Base-by-base conservation (phyloP, 2,888 invertebrate genomes). In the Thymelicus sylvestris region DNA sequence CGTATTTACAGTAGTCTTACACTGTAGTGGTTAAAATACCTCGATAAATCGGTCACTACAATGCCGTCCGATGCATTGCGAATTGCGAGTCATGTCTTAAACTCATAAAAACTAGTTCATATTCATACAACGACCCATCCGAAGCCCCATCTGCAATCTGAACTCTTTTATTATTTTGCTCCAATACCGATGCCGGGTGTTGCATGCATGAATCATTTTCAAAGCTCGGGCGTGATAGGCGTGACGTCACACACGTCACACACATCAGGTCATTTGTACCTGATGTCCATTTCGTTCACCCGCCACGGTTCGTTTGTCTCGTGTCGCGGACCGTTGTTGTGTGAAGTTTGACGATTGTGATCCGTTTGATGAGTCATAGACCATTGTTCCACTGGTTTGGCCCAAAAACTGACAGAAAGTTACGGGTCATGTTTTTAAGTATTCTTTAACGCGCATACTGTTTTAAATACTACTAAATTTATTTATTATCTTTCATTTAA, bases 241-340 rank as follows among this genome's bases (percentile, higher is more conserved):
- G 12, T 55, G 55, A 55, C 55, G 63, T 31, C 47, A 48, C 31
- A 24, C 13, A 67, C 52, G 52, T 31, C 47, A 48, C 31, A 24
- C 24, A 67, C 52, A 52, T 31, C 52, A 62, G 61, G 41, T 24
- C 67, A 39, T 67, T 67, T 48, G 67, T 48, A 61, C 44, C 67
- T 60, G 67, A 67, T 60, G 60, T 61, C 44, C 66, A 57, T 66
- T 57, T 66, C 38, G 67, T 61, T 38, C 10, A 61, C 57, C 60
- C 39, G 67, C 38, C 38, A 47, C 61, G 67, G 41, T 50, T 67
- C 67, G 67, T 67, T 67, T 61, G 67, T 52, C n/a, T 62, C 60
- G 61, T 31, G 61, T 67, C 61, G 52, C 47, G 31, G 31, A 3
- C 31, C 31, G 19, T 44, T 38, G 48, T 0, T 67, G 67, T 50